Base-by-base conservation (phyloP, 2,113 vertebrate species). In the Phylloscopus trochiloides region DNA sequence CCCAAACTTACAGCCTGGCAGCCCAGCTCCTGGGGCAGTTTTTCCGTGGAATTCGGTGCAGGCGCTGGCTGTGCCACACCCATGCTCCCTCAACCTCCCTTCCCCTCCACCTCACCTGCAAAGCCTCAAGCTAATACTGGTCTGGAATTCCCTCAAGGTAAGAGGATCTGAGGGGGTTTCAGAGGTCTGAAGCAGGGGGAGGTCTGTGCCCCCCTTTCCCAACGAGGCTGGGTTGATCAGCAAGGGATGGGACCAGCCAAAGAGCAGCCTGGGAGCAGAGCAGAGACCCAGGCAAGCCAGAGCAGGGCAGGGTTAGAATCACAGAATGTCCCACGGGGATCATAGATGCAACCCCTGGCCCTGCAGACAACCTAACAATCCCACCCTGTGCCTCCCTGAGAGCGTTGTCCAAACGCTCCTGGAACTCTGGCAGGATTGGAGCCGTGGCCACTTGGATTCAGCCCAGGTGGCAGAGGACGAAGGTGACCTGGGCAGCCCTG, bases 371-470 rank as follows among this genome's bases (percentile, higher is more conserved):
- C 38, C 40, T 47, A 40, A 26, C 7, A 22, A 25, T 28, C 47
- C 40, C 25, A 40, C 5, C 15, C 47, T 31, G 47, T 5, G 14
- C 50, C 6, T 65, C 40, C 29, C n/a, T 66, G 52, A 8, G 28
- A 36, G 28, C 0, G 0, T 1, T 52, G 38, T 12, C 28, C 52
- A n/a, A 74, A 8, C 0, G 0, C 14, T 40, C 45, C 32, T 16
- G 4, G 36, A 58, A 26, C 28, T 38, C n/a, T 38, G 52, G 54
- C 32, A 82, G 24, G 4, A 2, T 1, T 16, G 40, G 40, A 28
- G 55, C 21, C 6, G 40, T 42, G 55, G 26, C 25, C 55, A 32
- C 25, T 54, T 31, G 25, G 20, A 7, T 8, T 17, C 14, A 43
- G 22, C 22, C 34, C 19, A 10, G 36, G 38, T 48, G 34, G 36